Base-by-base conservation (phyloP, 1,140 invertebrate species). In the Zaprionus africanus region DNA sequence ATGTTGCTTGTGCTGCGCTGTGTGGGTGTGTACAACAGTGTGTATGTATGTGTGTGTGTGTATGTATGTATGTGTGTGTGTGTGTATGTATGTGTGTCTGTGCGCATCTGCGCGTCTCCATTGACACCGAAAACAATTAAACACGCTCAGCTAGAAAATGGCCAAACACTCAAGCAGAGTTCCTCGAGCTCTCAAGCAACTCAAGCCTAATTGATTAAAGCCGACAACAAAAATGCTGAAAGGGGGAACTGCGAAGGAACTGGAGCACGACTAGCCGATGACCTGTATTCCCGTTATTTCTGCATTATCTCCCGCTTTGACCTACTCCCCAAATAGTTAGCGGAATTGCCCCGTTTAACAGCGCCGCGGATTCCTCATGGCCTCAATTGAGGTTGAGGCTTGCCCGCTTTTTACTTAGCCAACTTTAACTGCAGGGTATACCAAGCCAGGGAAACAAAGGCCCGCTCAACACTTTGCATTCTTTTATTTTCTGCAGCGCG, bases 391-490 rank as follows among this genome's bases (percentile, higher is more conserved):
- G 7, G 31, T 34, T 38, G 41, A 46, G 41, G 41, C 7, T 15
- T 17, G 5, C 41, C 41, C 41, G 0, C 13, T n/a, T 49, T 41
- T n/a, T 15, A 41, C n/a, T 41, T 41, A 6, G 38, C 15, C 17
- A 51, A 51, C 11, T 51, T 51, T 24, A 24, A 24, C n/a, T 17
- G 17, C 6, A 51, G 46, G 46, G 46, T 51, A 51, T 51, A 49
- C 15, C 19, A 5, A 19, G 19, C 28, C 13, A 7, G 19, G 36
- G 46, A 15, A 63, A 53, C 61, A 63, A 53, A 15, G 12, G 31
- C 3, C 31, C 36, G 12, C 36, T 49, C 43, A 70, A 56, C 78
- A 64, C 62, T 79, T 79, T 68, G 70, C 68, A 65, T 79, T 51
- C 72, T 67, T 76, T 67, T 74, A 15, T 51, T 61, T 56, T 54